phyloP scores from a whole-genome alignment of 2,113 vertebrate genomes.

The Cebus imitator region DNA sequence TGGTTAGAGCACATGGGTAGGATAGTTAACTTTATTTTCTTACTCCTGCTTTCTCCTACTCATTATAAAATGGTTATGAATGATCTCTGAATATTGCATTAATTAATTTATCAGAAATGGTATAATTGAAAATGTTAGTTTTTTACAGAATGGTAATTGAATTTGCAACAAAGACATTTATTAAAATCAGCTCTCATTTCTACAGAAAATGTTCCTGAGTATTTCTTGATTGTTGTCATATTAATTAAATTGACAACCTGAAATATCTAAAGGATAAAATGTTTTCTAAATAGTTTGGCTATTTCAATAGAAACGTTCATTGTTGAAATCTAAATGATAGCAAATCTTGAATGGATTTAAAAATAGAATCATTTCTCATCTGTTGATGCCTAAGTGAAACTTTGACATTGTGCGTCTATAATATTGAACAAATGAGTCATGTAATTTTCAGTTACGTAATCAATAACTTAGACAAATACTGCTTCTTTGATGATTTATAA shows the following conservation, averaged over 20 bases:
- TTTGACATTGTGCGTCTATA: slow-evolving; percentile 89
- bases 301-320: slow-evolving; percentile 48
- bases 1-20: not conserved
- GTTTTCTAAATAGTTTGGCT: slow-evolving; percentile 57
- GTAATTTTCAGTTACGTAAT: slow-evolving; percentile 97
- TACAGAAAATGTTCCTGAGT: slow-evolving; percentile 37
- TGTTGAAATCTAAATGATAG: slow-evolving; percentile 80
- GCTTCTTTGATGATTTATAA: slow-evolving; percentile 94
- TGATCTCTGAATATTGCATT: slow-evolving; percentile 30
- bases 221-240: slow-evolving; percentile 52
- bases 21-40: slow-evolving; percentile 4
- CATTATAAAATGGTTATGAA: slow-evolving; percentile 27
- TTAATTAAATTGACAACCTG: slow-evolving; percentile 50
- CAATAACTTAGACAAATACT: slow-evolving; percentile 95
- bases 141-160: slow-evolving; percentile 39
- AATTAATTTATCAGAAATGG: slow-evolving; percentile 51
- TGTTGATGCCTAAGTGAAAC: slow-evolving; percentile 81
- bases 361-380: slow-evolving; percentile 86
- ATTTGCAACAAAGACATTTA: slow-evolving; percentile 54
- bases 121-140: slow-evolving; percentile 41
- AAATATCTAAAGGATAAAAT: slow-evolving; percentile 58
- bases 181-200: slow-evolving; percentile 56
- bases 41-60: not conserved
- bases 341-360: slow-evolving; percentile 82
- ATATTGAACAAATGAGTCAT: slow-evolving; percentile 94